phyloP scores from a whole-genome alignment of 2,797 vertebrate genomes.

The Gorsachius magnificus region DNA sequence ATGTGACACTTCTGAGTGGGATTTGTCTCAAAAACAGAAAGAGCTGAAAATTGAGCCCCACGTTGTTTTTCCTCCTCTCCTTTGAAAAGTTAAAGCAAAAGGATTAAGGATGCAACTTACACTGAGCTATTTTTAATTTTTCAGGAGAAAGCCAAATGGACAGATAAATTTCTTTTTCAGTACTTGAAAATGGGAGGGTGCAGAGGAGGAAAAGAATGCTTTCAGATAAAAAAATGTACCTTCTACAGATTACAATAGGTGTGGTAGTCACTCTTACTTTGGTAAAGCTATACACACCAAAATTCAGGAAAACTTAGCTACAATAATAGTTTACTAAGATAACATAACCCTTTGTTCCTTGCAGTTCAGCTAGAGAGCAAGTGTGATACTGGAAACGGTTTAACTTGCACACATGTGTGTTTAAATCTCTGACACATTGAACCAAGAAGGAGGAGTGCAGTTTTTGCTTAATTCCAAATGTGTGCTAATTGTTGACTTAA shows the following conservation, averaged over 20 bases:
- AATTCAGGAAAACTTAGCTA: not conserved
- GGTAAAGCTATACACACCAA: not conserved
- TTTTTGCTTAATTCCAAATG: not conserved
- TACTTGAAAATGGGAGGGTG: not conserved
- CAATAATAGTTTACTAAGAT: not conserved
- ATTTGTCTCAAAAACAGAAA: not conserved
- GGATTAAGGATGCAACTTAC: not conserved
- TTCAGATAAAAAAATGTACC: not conserved
- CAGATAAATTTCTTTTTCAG: not conserved
- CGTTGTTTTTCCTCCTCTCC: not conserved
- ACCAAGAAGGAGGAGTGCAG: not conserved
- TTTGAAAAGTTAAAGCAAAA: not conserved
- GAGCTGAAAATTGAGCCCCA: not conserved
- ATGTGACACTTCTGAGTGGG: not conserved
- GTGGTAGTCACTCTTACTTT: not conserved
- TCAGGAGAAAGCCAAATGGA: not conserved
- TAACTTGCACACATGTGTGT: fast-evolving
- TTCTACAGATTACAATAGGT: not conserved
- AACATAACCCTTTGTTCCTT: not conserved
- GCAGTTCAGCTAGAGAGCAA: not conserved
- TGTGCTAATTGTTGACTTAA: not conserved
- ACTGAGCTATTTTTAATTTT: not conserved
- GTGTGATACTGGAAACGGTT: not conserved
- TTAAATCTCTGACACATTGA: not conserved
- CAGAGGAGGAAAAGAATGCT: not conserved